phyloP scores from a whole-genome alignment of 2,888 invertebrate genomes.

The Agonopterix arenella region DNA sequence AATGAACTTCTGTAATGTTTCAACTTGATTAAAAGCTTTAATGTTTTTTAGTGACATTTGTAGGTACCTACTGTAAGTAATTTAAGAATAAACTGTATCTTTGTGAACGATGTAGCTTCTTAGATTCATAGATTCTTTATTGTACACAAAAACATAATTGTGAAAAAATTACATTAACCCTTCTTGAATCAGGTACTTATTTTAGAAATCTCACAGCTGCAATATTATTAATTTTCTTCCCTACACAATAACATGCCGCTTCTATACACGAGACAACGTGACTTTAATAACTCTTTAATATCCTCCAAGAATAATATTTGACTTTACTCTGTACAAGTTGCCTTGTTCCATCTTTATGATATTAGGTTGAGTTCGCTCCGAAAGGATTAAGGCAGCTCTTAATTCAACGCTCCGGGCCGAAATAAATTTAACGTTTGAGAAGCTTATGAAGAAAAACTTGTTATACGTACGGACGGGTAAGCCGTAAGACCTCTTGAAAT shows the following conservation, averaged over 20 bases:
- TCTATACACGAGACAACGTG: conserved; percentile 27
- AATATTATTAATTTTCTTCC: not conserved
- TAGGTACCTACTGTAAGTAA: not conserved
- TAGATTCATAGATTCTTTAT: too few relatives aligned
- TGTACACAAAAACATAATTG: too few relatives aligned
- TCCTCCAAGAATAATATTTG: conserved; percentile 68
- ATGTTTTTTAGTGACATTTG: too few relatives aligned
- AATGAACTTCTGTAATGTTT: not conserved
- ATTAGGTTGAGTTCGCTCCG: conserved; percentile 69
- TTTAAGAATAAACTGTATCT: not conserved
- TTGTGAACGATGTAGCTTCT: not conserved
- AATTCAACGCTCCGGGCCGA: conserved; percentile 68
- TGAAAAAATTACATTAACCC: too few relatives aligned
- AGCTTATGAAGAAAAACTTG: conserved; percentile 74
- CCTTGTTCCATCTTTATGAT: conserved; percentile 72
- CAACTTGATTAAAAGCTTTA: not conserved
- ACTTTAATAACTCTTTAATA: conserved; percentile 69
- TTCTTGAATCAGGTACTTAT: too few relatives aligned
- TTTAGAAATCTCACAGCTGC: too few relatives aligned
- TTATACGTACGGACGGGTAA: conserved; percentile 44
- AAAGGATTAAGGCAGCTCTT: conserved; percentile 73
- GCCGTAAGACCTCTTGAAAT: conserved; percentile 33
- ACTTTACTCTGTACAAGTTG: conserved; percentile 70
- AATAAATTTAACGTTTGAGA: conserved; percentile 71
- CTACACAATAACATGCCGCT: not conserved